Base-by-base conservation (phyloP, 2,888 invertebrate species). In the Xylophagus ater region DNA sequence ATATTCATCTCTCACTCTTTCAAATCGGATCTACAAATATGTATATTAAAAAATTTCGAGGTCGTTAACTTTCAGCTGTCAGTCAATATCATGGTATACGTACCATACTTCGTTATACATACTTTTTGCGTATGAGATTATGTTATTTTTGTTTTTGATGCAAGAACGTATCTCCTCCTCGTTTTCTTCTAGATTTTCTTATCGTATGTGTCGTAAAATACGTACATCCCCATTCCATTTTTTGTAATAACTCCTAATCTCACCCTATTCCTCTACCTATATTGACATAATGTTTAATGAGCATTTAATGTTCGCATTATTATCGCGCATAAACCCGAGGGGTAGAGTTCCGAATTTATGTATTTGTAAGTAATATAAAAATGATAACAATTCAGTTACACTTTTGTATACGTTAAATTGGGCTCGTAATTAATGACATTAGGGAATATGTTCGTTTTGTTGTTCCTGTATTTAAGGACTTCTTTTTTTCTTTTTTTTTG, bases 401-500 rank as follows among this genome's bases (percentile, higher is more conserved):
- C 42, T 43, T 44, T 47, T 51, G 47, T 51, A 45, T 45, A 45
- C 41, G 50, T 51, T 51, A 49, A 51, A 51, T 51, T 51, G 50
- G 49, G 49, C 49, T 47, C 47, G 42, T 51, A 51, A 51, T 51
- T 51, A 51, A 51, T 47, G 43, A 39, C 46, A 48, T 51, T 51
- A 50, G 14, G 5, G 12, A 25, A 26, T 26, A 26, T 26, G 26
- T 26, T 6, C 7, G 12, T 26, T 26, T 26, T 26, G 12, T 26
- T n/a, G n/a, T 26, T 26, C n/a, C n/a, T n/a, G n/a, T n/a, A n/a
- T 4, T 5, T 3, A 12, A 13, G 4, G 7, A 15, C 23, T 33
- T 5, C 21, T 20, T 21, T 13, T 13, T n/a, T 33, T 33, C 19
- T 33, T 33, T 12, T 9, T 17, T 4, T 18, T 4, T 31, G n/a